phyloP scores from a whole-genome alignment of 2,113 vertebrate species.

The Cromileptes altivelis region DNA sequence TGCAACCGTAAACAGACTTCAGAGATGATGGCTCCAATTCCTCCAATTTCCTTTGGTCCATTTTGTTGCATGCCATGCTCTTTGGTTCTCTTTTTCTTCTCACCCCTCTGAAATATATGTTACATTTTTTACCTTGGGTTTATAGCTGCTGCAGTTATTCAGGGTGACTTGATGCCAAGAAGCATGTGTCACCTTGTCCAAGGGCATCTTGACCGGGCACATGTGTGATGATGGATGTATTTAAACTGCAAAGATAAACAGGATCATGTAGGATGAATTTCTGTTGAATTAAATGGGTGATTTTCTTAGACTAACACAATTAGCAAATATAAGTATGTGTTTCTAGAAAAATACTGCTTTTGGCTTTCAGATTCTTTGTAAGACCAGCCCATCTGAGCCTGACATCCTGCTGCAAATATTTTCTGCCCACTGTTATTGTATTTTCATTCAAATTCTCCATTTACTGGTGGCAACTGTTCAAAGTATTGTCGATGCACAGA shows the following conservation, averaged over 20 bases:
- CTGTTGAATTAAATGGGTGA: neutral
- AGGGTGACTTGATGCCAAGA: neutral
- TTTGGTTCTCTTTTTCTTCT: neutral
- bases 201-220: conserved; percentile 16
- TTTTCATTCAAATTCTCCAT: neutral
- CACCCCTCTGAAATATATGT: neutral
- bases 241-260: neutral
- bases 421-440: neutral
- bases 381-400: neutral
- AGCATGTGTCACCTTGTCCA: conserved; percentile 24
- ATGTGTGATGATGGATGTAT: conserved; percentile 3
- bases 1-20: conserved; percentile 4
- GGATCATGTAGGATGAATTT: neutral
- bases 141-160: neutral
- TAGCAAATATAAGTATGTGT: neutral
- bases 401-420: neutral
- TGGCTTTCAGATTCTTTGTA: neutral
- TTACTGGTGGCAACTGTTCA: neutral
- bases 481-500: neutral
- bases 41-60: neutral
- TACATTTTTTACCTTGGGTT: neutral
- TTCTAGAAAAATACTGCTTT: neutral
- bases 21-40: conserved; percentile 9
- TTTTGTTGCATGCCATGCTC: neutral
- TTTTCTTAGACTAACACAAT: neutral